Percentiles rank a stretch among this genome's conserved stretches.
phyloP scores from a whole-genome alignment of 2,888 invertebrate species.

The Eutolmus rufibarbis region DNA sequence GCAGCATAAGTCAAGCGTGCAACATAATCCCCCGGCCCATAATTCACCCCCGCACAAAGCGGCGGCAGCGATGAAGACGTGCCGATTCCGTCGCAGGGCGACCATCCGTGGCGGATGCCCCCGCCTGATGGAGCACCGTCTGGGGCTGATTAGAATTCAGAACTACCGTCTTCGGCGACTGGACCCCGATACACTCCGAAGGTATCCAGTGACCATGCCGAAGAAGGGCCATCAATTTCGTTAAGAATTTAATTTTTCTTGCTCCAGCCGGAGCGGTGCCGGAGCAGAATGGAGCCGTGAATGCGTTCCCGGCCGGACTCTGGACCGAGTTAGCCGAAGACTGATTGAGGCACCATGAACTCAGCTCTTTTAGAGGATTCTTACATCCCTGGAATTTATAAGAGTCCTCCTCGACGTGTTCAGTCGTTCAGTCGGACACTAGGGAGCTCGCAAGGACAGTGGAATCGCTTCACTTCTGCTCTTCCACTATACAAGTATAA shows the following conservation, averaged over 20 bases:
- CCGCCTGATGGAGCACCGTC: neutral
- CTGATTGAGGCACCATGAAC: neutral
- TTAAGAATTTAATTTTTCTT: slow-evolving; percentile 35
- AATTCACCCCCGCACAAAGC: neutral
- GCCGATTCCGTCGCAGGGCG: neutral
- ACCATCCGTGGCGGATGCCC: neutral
- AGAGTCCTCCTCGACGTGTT: neutral
- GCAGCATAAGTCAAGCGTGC: neutral
- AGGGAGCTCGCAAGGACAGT: neutral
- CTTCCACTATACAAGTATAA: neutral
- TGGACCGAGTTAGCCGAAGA: slow-evolving; percentile 1
- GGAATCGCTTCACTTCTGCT: neutral
- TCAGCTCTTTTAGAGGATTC: neutral
- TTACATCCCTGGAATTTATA: slow-evolving; percentile 3
- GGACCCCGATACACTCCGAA: neutral
- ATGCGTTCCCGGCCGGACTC: neutral
- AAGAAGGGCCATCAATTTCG: neutral
- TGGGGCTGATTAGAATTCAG: neutral
- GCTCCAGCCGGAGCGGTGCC: neutral
- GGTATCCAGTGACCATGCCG: slow-evolving; percentile 2
- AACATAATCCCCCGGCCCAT: neutral
- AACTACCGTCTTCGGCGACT: neutral
- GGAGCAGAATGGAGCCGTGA: neutral
- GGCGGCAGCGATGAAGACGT: neutral
- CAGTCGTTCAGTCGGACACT: neutral